Conservation (phyloP, 2,797 vertebrate genomes). For the Luscinia megarhynchos region DNA sequence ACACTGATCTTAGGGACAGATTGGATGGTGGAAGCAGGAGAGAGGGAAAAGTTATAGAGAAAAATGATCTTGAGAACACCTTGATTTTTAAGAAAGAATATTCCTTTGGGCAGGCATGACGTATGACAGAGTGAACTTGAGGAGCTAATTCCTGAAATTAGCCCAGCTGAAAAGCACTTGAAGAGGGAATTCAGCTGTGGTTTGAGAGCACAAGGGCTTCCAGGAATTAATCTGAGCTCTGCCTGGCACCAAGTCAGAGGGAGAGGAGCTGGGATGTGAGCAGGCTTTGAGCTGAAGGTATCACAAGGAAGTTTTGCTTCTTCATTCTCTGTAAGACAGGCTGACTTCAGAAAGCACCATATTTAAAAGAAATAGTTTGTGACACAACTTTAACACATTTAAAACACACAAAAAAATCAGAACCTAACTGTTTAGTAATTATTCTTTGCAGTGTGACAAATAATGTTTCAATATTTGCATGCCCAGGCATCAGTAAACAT, state of each 20-base stretch:
- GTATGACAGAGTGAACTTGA: neutral
- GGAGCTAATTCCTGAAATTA: neutral
- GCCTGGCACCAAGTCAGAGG: neutral
- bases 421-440: neutral
- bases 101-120: neutral
- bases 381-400: neutral
- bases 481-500: neutral
- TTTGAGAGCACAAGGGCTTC: neutral
- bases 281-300: neutral
- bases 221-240: constrained; percentile 39
- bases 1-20: neutral
- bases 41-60: neutral
- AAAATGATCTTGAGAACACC: neutral
- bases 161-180: neutral
- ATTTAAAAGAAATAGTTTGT: neutral
- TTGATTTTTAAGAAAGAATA: neutral
- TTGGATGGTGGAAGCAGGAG: neutral
- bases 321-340: neutral
- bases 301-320: neutral
- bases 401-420: neutral
- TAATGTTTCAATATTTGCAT: constrained; percentile 40
- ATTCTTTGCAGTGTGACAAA: constrained; percentile 10
- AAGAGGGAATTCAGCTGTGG: constrained; percentile 13
- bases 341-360: neutral
- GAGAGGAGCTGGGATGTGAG: neutral